Evolutionary conservation across 2,113 vertebrate genomes (phyloP), one percentile per base, ranked within the genome.

Genomic region (Myotis brandtii): DNA sequence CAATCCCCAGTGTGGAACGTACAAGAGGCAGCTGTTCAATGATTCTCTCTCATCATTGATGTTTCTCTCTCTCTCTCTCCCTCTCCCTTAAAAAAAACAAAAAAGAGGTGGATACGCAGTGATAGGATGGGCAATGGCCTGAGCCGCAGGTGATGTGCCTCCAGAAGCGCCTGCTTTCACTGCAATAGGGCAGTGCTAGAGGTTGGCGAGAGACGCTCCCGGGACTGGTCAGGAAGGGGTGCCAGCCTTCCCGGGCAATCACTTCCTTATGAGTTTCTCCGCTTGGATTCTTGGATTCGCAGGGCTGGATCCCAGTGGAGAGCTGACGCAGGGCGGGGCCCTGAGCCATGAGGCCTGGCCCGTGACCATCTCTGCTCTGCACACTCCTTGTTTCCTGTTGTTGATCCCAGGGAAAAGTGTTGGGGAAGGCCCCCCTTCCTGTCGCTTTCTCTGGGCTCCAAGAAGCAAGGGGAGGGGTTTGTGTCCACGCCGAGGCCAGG

Each of bases 141-240:
- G 56, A 14, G 37, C 0, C 1, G 56, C 37, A 43, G 23, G 13
- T 14, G 23, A 50, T 4, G 32, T 23, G 62, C 40, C 50, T 9
- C 2, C 2, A 1, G 32, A 43, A 34, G 20, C 3, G 6, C 3
- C 67, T 16, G 3, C 18, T 30, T 46, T n/a, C 3, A 3, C 46
- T 17, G 27, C 21, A 6, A 0, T 0, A 3, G 34, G 75, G 40
- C 90, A 4, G 10, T 1, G 5, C 30, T 4, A 18, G 34, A 56
- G 40, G n/a, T 32, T 10, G 1, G 59, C 12, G 16, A 50, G 27
- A 3, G 14, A 46, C 20, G 87, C 43, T 8, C 27, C 81, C 21
- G 20, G 52, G 40, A 17, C 20, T 8, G 54, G 73, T 10, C 5
- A n/a, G 43, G 69, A 66, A 64, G 46, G 5, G 9, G 64, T 12